Conservation (phyloP, 2,113 vertebrate genomes). For the Micromys minutus region DNA sequence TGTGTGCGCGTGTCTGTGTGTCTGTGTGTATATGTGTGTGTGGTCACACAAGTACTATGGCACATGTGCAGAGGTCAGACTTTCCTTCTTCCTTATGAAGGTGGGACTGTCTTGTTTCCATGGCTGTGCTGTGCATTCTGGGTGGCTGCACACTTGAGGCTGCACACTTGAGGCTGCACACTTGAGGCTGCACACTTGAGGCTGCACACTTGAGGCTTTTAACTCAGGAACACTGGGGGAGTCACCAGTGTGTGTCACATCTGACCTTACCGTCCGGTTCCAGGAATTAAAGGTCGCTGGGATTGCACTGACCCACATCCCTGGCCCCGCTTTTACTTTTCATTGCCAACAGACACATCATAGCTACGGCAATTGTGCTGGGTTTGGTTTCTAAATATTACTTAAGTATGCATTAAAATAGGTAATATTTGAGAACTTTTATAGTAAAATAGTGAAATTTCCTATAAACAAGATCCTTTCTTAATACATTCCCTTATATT, state of each 20-base stretch:
- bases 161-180: too few species aligned
- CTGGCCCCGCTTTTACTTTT: background rate
- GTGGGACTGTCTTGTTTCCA: too few species aligned
- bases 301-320: too few species aligned
- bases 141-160: too few species aligned
- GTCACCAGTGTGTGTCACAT: background rate
- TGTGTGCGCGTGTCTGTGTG: background rate
- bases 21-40: background rate
- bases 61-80: background rate
- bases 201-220: too few species aligned
- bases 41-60: background rate
- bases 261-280: too few species aligned
- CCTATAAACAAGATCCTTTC: constrained; percentile 47
- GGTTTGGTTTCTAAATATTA: constrained; percentile 46
- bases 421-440: constrained; percentile 66
- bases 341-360: constrained; percentile 7
- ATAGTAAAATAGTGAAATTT: constrained; percentile 56
- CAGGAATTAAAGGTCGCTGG: background rate
- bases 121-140: background rate
- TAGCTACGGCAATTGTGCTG: constrained; percentile 22
- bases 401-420: constrained; percentile 71
- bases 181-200: background rate
- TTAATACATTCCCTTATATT: constrained; percentile 60
- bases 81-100: background rate
- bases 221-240: background rate